Evolutionary conservation across 1,140 invertebrate species (phyloP), one percentile per base, ranked within the genome.

Genomic region (Onthophagus taurus): DNA sequence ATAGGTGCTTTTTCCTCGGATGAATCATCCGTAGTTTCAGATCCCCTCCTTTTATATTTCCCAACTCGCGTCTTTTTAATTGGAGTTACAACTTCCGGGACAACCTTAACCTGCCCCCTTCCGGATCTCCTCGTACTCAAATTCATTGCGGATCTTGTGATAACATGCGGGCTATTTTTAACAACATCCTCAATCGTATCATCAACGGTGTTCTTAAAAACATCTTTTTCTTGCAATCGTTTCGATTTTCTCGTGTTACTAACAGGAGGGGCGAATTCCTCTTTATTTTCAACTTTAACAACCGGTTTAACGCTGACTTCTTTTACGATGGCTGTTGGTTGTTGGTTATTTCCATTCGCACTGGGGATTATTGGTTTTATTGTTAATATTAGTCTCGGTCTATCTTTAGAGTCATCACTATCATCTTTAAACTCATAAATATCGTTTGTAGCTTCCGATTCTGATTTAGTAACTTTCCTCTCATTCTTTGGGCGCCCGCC

Each of bases 161-260:
- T n/a, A 39, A 64, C 43, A 2, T 65, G 53, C 7, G 58, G 51
- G 0, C 75, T 59, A 47, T 81, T 78, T 48, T 83, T 76, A 0
- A 88, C 75, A 2, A 89, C 84, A 54, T 91, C 87, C 45, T 92
- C 89, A 49, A 91, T 89, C 1, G 83, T 75, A 51, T 91, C 87
- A 63, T 90, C 87, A 1, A 89, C 74, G 0, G 83, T 83, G 37
- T 73, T 86, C 42, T 81, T 68, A 37, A 66, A 72, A 26, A 60
- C 61, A 60, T 87, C 85, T 59, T 82, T 83, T 60, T 89, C 84
- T 49, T 82, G 80, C 16, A 89, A 58, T 48, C 87, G 69, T 42
- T 83, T 74, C 1, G 86, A 89, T 62, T 90, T 91, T 23, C 86
- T 64, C 1, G 81, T 83, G 46, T 82, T 82, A 1, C 69, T 52